These are phyloP conservation scores for Parapsyche elsis DNA, from an alignment of 1,140 invertebrate species.

Conservation along the genomic window DNA sequence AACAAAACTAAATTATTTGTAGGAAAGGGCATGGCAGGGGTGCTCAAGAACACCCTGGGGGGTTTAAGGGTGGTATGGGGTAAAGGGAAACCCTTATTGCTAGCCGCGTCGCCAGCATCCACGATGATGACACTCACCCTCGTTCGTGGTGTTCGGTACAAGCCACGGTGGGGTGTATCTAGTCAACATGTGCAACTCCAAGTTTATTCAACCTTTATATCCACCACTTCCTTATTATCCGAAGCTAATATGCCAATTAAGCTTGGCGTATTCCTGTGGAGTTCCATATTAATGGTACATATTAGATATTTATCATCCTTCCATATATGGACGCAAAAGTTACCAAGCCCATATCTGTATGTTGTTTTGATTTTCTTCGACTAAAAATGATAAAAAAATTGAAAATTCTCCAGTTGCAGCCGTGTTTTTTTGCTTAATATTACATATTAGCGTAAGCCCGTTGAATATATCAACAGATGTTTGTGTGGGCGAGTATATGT, in stretches of 20 bases:
- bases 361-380: too few species aligned
- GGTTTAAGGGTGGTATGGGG: not conserved
- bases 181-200: not conserved
- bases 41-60: not conserved
- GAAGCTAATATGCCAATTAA: not conserved
- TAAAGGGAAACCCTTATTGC: not conserved
- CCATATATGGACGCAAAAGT: too few species aligned
- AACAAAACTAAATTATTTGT: constrained; percentile 54
- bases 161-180: not conserved
- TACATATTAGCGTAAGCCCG: too few species aligned
- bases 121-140: constrained; percentile 19
- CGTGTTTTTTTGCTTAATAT: too few species aligned
- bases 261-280: too few species aligned
- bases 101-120: not conserved
- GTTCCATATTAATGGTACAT: too few species aligned
- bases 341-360: too few species aligned
- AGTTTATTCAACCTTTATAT: not conserved
- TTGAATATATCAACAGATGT: too few species aligned
- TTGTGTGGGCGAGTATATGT: too few species aligned
- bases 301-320: too few species aligned
- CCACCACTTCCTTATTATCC: not conserved
- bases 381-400: too few species aligned
- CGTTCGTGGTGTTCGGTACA: not conserved
- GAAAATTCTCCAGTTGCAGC: too few species aligned
- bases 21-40: constrained; percentile 17